Percentiles rank a stretch among this genome's conserved stretches.
These are phyloP conservation scores for Rhabdornis inornatus DNA, from an alignment of 2,113 vertebrate species.

Conservation along the genomic window DNA sequence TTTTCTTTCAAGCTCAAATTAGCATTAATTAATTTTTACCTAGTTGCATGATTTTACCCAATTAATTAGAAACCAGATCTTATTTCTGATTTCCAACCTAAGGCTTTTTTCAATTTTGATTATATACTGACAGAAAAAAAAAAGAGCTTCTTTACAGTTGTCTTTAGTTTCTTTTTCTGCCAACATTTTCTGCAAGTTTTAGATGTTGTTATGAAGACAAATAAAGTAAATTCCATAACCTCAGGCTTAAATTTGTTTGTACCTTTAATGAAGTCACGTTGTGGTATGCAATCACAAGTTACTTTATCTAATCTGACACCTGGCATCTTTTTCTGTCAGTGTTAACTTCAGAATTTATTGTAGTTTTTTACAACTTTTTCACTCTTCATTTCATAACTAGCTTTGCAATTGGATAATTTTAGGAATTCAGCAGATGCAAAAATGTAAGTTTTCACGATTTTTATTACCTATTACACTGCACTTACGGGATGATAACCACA, in stretches of 20 bases:
- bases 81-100: not conserved
- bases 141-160: not conserved
- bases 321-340: conserved; percentile 14
- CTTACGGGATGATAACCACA: not conserved
- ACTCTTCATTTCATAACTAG: not conserved
- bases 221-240: conserved; percentile 1
- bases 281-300: not conserved
- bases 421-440: not conserved
- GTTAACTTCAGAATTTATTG: not conserved
- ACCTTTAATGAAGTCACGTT: conserved; percentile 24
- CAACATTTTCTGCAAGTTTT: conserved; percentile 8
- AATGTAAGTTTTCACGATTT: not conserved
- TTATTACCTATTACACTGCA: not conserved
- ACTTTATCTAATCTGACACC: conserved; percentile 14
- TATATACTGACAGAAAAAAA: not conserved
- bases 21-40: not conserved
- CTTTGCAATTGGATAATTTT: not conserved
- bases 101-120: not conserved
- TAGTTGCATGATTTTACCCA: not conserved
- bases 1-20: not conserved
- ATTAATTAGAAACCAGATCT: not conserved
- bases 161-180: not conserved
- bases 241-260: conserved; percentile 21
- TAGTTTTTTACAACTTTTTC: not conserved
- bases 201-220: not conserved